These are phyloP conservation scores for Hydropsyche betteni DNA, from an alignment of 2,888 invertebrate genomes.

Conservation along the genomic window DNA sequence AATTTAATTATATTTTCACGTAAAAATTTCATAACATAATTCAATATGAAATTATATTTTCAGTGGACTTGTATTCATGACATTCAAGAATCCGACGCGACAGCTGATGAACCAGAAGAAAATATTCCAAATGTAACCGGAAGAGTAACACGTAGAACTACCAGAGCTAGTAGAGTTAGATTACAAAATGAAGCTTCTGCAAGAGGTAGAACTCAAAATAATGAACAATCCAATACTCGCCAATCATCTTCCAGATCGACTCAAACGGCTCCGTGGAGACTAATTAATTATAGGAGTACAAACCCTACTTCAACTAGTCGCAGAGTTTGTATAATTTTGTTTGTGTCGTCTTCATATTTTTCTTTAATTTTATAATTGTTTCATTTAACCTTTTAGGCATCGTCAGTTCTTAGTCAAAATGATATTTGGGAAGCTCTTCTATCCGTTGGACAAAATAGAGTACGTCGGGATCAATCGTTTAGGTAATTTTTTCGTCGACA, in stretches of 20 bases:
- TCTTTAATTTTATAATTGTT: background rate
- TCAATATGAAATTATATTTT: background rate
- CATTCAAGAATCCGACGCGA: conserved; percentile 74
- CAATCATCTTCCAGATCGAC: conserved; percentile 1
- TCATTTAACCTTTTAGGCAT: conserved; percentile 38
- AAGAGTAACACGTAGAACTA: conserved; percentile 33
- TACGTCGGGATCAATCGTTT: conserved; percentile 66
- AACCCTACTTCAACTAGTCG: background rate
- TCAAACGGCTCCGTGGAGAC: conserved; percentile 17
- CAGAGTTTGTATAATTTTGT: background rate
- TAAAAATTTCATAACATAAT: background rate
- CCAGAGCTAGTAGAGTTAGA: conserved; percentile 18
- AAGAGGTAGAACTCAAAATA: conserved; percentile 2
- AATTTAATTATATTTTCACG: conserved; percentile 4
- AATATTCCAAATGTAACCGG: conserved; percentile 31
- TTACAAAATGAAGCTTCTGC: background rate
- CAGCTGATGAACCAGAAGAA: conserved; percentile 58
- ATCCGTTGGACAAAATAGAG: conserved; percentile 70
- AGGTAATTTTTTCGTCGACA: conserved; percentile 55
- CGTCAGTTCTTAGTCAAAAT: conserved; percentile 57
- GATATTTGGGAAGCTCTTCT: conserved; percentile 76
- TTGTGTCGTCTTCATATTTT: background rate
- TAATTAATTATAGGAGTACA: background rate
- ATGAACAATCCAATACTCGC: background rate
- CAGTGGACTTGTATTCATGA: conserved; percentile 96